Evolutionary conservation across 2,888 invertebrate species (phyloP).

Genomic region (Metopia argyrocephala): DNA sequence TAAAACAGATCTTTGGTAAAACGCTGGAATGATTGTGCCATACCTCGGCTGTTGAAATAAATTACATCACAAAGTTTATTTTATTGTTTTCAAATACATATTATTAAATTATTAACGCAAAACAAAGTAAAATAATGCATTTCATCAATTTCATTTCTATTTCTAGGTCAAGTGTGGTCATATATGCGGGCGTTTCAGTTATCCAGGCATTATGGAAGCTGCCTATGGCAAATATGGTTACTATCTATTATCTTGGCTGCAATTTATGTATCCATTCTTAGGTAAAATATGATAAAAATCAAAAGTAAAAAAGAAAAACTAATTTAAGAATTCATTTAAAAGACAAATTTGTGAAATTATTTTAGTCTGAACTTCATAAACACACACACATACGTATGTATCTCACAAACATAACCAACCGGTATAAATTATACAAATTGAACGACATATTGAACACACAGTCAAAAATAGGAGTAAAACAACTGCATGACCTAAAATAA

Average conservation of each 20-base stretch:
- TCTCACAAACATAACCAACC: background rate
- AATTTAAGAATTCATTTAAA: no score
- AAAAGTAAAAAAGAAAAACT: background rate
- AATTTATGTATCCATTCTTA: slow-evolving; percentile 90
- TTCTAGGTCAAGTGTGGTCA: slow-evolving; percentile 82
- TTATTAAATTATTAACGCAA: no score
- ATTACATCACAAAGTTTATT: no score
- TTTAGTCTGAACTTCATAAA: background rate
- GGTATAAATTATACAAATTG: background rate
- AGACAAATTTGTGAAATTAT: background rate
- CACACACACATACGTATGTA: background rate
- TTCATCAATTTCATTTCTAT: background rate
- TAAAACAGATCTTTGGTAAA: no score
- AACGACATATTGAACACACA: no score
- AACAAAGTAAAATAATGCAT: no score
- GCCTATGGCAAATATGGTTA: slow-evolving; percentile 89
- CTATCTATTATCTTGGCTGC: slow-evolving; percentile 85
- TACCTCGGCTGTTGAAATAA: no score
- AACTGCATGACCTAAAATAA: background rate
- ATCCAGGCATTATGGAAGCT: slow-evolving; percentile 87
- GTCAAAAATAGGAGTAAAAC: slow-evolving; percentile 4
- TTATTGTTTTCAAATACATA: no score
- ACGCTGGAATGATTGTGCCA: no score
- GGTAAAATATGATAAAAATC: slow-evolving; percentile 79
- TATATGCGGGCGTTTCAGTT: slow-evolving; percentile 87